These are phyloP conservation scores for Pelecanoides urinatrix DNA, from an alignment of 2,113 vertebrate genomes.

Conservation along the genomic window DNA sequence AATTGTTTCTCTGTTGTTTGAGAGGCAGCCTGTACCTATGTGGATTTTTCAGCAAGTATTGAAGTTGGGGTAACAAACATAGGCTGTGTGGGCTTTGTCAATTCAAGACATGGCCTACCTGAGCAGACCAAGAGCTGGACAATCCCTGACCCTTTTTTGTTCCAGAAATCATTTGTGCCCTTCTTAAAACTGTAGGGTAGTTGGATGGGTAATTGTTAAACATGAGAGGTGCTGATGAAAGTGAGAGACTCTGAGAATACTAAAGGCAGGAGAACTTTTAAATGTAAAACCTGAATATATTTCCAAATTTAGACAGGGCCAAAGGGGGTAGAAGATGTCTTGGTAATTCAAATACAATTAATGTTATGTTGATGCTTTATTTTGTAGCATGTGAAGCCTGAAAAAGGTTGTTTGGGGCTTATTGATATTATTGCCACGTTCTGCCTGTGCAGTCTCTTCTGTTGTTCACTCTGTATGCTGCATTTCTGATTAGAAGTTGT, in stretches of 20 bases:
- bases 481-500: not conserved
- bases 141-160: not conserved
- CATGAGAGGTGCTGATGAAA: not conserved
- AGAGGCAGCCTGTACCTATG: not conserved
- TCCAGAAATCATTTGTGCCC: not conserved
- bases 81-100: not conserved
- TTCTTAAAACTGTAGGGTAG: not conserved
- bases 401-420: not conserved
- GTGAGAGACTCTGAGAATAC: not conserved
- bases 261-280: not conserved
- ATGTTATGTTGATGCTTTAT: not conserved
- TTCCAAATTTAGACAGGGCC: not conserved
- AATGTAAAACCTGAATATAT: not conserved
- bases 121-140: not conserved
- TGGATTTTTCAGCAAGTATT: not conserved
- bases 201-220: not conserved
- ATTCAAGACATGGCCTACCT: not conserved
- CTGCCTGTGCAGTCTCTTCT: not conserved
- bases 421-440: not conserved
- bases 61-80: not conserved
- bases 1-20: not conserved
- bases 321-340: not conserved
- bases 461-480: not conserved
- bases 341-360: not conserved
- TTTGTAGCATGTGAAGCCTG: not conserved